Conservation (phyloP, 2,888 invertebrate species). For the Monoplex corrugatus region DNA sequence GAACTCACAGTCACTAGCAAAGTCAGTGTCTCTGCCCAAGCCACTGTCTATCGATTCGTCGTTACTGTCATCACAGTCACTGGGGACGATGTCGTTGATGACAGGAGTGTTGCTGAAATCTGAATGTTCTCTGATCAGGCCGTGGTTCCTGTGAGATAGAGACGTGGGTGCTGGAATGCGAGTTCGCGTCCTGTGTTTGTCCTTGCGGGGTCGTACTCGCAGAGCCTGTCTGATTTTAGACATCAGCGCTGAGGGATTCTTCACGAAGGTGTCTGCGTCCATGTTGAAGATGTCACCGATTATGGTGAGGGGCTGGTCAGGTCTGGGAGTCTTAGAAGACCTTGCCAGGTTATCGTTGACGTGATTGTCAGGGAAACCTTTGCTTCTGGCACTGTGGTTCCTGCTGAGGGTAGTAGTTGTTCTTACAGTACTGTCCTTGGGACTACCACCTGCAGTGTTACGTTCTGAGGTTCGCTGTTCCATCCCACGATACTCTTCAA, state of each 20-base stretch:
- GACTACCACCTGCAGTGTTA: constrained; percentile 64
- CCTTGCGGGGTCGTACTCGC: constrained; percentile 67
- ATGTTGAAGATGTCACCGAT: constrained; percentile 36
- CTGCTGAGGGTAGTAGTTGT: constrained; percentile 38
- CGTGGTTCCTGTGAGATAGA: background rate
- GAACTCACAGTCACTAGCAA: too few species aligned
- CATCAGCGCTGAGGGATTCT: constrained; percentile 61
- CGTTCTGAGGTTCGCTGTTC: constrained; percentile 72
- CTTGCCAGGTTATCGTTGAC: constrained; percentile 25
- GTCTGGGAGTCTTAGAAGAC: constrained; percentile 36
- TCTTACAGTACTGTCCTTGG: constrained; percentile 25
- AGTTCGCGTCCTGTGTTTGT: constrained; percentile 37
- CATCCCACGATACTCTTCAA: constrained; percentile 74
- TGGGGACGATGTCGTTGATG: background rate
- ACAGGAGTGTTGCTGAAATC: background rate
- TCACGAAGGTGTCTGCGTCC: constrained; percentile 47
- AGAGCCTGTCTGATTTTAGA: constrained; percentile 73
- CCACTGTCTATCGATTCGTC: constrained; percentile 51
- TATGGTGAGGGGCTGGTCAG: background rate
- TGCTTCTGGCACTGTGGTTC: constrained; percentile 26
- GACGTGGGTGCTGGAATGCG: constrained; percentile 25
- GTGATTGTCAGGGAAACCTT: background rate
- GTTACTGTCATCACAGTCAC: constrained; percentile 18
- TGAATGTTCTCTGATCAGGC: background rate
- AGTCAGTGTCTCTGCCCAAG: constrained; percentile 56